Base-by-base conservation (phyloP, 2,888 invertebrate species). In the Acholoe squamosa region DNA sequence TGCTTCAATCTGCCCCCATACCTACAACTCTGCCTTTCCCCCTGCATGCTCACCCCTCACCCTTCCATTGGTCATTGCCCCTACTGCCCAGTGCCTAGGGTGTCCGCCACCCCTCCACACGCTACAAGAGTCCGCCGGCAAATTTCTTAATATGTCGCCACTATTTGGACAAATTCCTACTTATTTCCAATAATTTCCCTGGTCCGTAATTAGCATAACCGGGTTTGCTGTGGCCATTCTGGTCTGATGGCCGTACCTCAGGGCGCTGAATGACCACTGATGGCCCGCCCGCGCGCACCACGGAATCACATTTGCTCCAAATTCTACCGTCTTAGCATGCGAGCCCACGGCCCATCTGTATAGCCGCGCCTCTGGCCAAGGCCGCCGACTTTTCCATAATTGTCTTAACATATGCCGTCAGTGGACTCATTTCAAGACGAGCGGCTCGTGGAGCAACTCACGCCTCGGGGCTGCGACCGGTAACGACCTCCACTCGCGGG, bases 351-450 rank as follows among this genome's bases (percentile, higher is more conserved):
- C 86, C 86, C 56, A 86, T 86, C 86, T 31, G 56, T 52, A 54
- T 86, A 56, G 56, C 7, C 28, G 56, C 54, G 54, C 86, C 54
- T 31, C 86, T 28, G 31, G 86, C 54, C 34, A 33, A 22, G 56
- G n/a, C 86, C n/a, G 54, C 22, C 33, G 25, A 84, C 16, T 28
- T 86, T 86, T 86, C 86, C 86, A 86, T 86, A 86, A 86, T 86
- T 86, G 86, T 86, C 86, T 86, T 86, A 86, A 86, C 86, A 86
- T 86, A 86, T 86, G 86, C 86, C 86, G 86, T 86, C 86, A 86
- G 86, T 54, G 86, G 86, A 86, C 86, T 86, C 86, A 86, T 86
- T 86, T 54, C 86, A 54, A 86, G 86, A 86, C 52, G 86, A 86
- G 86, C 86, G 25, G 22, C 54, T 86, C 86, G 52, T 51, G 5